Conservation (phyloP, 2,797 vertebrate species). For the Adelosebastes latens region DNA sequence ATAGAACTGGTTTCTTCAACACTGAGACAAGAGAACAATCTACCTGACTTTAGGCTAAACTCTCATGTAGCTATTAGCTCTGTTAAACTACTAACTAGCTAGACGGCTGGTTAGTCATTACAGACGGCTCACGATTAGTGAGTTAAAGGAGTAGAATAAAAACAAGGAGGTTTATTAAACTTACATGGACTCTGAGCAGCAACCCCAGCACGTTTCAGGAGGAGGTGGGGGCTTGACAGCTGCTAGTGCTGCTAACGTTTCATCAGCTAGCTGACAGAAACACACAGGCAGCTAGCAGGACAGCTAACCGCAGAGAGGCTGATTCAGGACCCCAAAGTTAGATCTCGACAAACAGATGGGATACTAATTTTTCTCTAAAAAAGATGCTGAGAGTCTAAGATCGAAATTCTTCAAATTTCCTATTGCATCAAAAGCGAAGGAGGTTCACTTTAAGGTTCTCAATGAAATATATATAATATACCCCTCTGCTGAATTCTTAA, state of each 20-base stretch:
- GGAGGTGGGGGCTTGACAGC: constrained; percentile 27
- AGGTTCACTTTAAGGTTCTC: too few relatives aligned
- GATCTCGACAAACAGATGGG: background rate
- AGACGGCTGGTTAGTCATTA: too few relatives aligned
- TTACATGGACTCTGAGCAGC: constrained; percentile 63
- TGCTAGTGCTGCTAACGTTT: background rate
- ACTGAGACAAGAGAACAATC: background rate
- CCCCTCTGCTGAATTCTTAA: too few relatives aligned
- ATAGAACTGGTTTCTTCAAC: accelerated
- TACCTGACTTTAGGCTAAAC: background rate
- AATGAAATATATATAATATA: too few relatives aligned
- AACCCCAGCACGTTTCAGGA: constrained; percentile 59
- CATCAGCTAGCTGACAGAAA: background rate
- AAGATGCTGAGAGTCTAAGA: too few relatives aligned
- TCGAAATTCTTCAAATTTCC: too few relatives aligned
- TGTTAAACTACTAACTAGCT: background rate
- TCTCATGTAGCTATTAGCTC: background rate
- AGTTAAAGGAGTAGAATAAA: background rate
- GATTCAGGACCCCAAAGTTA: background rate
- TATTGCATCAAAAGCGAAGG: too few relatives aligned
- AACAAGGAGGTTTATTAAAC: constrained; percentile 19
- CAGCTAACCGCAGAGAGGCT: background rate
- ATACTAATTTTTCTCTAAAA: accelerated
- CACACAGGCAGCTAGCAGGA: constrained; percentile 41
- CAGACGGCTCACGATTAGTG: accelerated